Percentiles rank a stretch among this genome's conserved stretches.
Evolutionary conservation across 2,113 vertebrate species (phyloP).

Genomic region (Rhegmatorhina hoffmannsi): DNA sequence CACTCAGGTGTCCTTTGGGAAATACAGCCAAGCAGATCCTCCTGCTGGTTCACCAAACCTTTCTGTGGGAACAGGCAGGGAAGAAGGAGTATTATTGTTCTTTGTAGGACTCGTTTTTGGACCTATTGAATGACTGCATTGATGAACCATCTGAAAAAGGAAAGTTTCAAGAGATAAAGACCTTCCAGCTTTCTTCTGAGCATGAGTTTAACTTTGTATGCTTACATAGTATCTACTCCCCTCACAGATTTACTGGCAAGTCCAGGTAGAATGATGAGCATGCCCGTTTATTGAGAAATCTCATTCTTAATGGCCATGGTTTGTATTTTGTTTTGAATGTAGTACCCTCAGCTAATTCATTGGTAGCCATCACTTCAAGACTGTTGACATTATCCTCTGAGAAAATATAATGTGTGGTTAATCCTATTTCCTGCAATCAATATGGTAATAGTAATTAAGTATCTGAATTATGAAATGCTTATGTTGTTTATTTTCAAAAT

Average conservation of each 20-base stretch:
- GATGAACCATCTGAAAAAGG: neutral
- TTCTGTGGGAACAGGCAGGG: fast-evolving
- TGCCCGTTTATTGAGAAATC: neutral
- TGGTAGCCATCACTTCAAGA: conserved; percentile 11
- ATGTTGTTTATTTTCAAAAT: conserved; percentile 50
- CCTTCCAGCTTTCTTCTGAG: neutral
- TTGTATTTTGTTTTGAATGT: neutral
- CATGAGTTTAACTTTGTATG: neutral
- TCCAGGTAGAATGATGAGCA: neutral
- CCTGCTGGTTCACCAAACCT: neutral
- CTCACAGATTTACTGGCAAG: neutral
- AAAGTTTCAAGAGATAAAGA: neutral
- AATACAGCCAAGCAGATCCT: neutral
- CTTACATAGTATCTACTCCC: neutral
- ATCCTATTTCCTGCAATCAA: conserved; percentile 61
- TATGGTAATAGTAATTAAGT: conserved; percentile 65
- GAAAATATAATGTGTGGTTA: conserved; percentile 39
- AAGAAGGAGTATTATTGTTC: neutral
- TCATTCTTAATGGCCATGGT: neutral
- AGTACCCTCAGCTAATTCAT: neutral
- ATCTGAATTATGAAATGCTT: conserved; percentile 58
- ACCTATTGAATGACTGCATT: neutral
- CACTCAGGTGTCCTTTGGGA: neutral
- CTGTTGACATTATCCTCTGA: conserved; percentile 20
- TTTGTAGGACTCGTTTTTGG: neutral